phyloP scores from a whole-genome alignment of 2,113 vertebrate genomes.

The Syngnathus floridae region DNA sequence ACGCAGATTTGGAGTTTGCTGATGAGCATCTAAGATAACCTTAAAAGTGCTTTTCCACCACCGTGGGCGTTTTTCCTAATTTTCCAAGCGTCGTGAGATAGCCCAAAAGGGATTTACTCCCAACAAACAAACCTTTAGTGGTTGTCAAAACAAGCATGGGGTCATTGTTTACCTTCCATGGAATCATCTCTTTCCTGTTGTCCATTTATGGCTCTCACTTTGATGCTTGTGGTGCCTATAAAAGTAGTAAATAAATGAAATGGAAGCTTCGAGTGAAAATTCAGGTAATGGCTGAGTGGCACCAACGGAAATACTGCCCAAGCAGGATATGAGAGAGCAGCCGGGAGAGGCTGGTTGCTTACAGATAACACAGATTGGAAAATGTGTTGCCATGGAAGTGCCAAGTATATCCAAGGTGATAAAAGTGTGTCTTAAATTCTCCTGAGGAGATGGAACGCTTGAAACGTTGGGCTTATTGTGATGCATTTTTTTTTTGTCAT shows the following conservation, averaged over 20 bases:
- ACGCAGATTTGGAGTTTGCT: slow-evolving; percentile 12
- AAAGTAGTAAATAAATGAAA: not conserved
- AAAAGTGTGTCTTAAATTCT: slow-evolving; percentile 48
- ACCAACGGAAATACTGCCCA: slow-evolving; percentile 49
- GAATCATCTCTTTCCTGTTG: slow-evolving; percentile 43
- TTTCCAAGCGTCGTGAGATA: slow-evolving; percentile 47
- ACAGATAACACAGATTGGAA: slow-evolving; percentile 68
- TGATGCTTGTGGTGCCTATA: not conserved
- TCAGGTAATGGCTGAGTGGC: slow-evolving; percentile 16
- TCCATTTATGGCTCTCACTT: slow-evolving; percentile 10
- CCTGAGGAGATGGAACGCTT: slow-evolving; percentile 19
- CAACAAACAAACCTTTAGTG: slow-evolving; percentile 55
- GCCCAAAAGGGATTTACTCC: slow-evolving; percentile 53
- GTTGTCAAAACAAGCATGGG: slow-evolving; percentile 54
- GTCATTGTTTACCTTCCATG: slow-evolving; percentile 55
- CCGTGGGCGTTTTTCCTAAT: slow-evolving; percentile 43
- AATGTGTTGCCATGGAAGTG: slow-evolving; percentile 65
- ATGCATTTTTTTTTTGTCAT: not conserved
- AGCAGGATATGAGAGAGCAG: slow-evolving; percentile 49
- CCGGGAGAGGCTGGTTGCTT: slow-evolving; percentile 50
- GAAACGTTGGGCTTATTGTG: slow-evolving; percentile 2
- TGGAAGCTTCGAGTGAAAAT: not conserved
- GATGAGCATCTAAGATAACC: slow-evolving; percentile 52
- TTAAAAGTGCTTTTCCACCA: slow-evolving; percentile 28
- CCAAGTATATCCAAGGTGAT: slow-evolving; percentile 64